Base-by-base conservation (phyloP, 1,140 invertebrate species). In the Radopholus similis region DNA sequence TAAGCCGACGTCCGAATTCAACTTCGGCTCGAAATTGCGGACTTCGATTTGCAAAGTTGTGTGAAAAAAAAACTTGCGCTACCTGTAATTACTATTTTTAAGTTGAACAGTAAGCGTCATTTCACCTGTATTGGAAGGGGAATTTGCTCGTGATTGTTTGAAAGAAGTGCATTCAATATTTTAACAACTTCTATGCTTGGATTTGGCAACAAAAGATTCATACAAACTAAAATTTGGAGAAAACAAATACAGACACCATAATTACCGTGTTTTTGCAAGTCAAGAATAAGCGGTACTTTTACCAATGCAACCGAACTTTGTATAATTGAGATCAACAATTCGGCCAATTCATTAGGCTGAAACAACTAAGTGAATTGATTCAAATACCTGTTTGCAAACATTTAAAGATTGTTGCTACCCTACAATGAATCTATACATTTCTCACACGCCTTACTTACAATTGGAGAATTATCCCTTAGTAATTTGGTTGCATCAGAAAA, bases 71-170 rank as follows among this genome's bases (percentile, higher is more conserved):
- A 64, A 34, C 1, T 37, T 64, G 60, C 34, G 34, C 54, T n/a
- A 63, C 37, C 60, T 64, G 18, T 49, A 62, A 62, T 15, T 4
- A 21, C 30, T 40, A 62, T 26, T 4, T 2, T 44, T 34, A 66
- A 69, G 21, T n/a, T 26, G 6, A 13, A 38, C 11, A 28, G 38
- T 9, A 2, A 21, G 4, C 3, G 8, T 26, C 13, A 44, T 18
- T 26, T 40, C n/a, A 69, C 66, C 63, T 68, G 66, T 6, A 68
- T 34, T 6, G 66, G 66, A 23, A 66, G 30, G 13, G 66, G 64
- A 30, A 68, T 30, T 11, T 44, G 32, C 9, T 68, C 66, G 56
- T 68, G 38, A 56, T 55, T 66, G 37, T 66, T 21, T 32, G 54
- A 49, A 9, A 68, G 47, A 1, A 68, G 42, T 13, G 66, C 64